Percentiles rank a stretch among this genome's conserved stretches.
These are phyloP conservation scores for Oncorhynchus kisutch DNA, from an alignment of 2,113 vertebrate species.

Conservation along the genomic window DNA sequence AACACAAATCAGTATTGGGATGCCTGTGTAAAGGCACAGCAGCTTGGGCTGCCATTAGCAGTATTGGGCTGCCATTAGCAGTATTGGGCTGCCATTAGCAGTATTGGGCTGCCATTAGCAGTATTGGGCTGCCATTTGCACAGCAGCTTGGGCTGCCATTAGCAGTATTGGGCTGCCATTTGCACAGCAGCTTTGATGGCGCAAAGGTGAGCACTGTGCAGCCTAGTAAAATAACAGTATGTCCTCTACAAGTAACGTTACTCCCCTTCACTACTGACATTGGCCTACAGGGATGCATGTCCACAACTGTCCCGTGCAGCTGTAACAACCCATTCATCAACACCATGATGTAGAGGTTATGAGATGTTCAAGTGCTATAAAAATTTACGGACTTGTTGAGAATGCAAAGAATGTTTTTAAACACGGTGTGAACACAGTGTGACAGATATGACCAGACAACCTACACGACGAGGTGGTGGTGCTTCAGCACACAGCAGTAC, in stretches of 20 bases:
- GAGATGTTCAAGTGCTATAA: constrained; percentile 49
- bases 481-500: not conserved
- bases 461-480: not conserved
- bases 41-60: too few species aligned
- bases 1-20: too few species aligned
- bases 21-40: too few species aligned
- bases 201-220: not conserved
- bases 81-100: too few species aligned
- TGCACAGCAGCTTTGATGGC: not conserved
- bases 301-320: constrained; percentile 33
- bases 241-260: too few species aligned
- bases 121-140: too few species aligned
- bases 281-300: constrained; percentile 19
- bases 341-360: constrained; percentile 10
- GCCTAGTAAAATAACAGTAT: too few species aligned
- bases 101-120: too few species aligned
- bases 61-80: too few species aligned
- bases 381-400: constrained; percentile 5
- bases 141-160: too few species aligned
- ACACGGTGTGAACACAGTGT: not conserved
- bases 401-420: constrained; percentile 29
- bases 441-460: not conserved
- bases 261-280: not conserved
- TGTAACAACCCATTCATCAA: constrained; percentile 35
- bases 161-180: too few species aligned